Conservation (phyloP, 92 coral and sea anemone genomes). For the Anthopleura xanthogrammica region DNA sequence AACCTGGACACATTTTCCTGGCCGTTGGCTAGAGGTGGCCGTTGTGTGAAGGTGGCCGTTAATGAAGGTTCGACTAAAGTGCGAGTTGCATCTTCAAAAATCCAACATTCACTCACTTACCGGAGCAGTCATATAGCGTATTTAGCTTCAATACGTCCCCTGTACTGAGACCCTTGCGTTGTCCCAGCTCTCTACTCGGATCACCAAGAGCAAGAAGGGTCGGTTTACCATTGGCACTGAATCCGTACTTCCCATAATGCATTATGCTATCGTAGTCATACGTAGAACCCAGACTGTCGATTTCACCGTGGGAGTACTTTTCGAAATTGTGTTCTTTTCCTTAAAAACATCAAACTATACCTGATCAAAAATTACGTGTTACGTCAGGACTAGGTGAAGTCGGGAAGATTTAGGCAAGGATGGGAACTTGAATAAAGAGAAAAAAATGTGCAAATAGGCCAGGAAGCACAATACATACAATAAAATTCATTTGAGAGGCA, state of each 20-base stretch:
- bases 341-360: constrained; percentile 1
- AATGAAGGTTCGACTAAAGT: too few relatives aligned
- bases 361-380: not conserved
- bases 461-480: too few relatives aligned
- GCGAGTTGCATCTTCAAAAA: not conserved
- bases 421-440: too few relatives aligned
- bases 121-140: constrained; percentile 67
- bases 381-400: too few relatives aligned
- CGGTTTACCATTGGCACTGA: constrained; percentile 44
- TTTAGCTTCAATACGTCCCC: constrained; percentile 55
- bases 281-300: constrained; percentile 43
- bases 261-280: constrained; percentile 67
- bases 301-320: constrained; percentile 36
- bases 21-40: too few relatives aligned
- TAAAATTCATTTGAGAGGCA: too few relatives aligned
- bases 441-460: too few relatives aligned
- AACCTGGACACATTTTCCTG: too few relatives aligned
- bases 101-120: constrained; percentile 22
- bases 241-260: constrained; percentile 70
- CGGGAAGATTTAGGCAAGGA: too few relatives aligned
- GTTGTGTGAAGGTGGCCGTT: too few relatives aligned
- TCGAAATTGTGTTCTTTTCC: constrained; percentile 61
- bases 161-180: constrained; percentile 54
- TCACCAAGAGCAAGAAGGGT: constrained; percentile 58
- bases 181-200: constrained; percentile 51